Percentiles rank a stretch among this genome's conserved stretches.
These are phyloP conservation scores for Aethina tumida DNA, from an alignment of 1,140 invertebrate species.

Conservation along the genomic window DNA sequence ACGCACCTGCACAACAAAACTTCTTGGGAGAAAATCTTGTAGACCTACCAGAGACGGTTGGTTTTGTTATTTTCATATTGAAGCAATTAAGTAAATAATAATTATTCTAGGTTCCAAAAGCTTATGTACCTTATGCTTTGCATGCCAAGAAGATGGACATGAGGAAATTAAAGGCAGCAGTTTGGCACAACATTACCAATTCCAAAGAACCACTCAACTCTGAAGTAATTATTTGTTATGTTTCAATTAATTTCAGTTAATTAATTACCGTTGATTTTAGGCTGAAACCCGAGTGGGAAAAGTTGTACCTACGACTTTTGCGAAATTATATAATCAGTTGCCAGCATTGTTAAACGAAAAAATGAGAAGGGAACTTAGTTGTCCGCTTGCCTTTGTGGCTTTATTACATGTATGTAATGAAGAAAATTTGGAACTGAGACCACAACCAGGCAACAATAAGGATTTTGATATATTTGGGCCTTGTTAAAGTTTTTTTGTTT, in stretches of 20 bases:
- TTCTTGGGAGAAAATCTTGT: conserved; percentile 46
- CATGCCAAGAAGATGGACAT: conserved; percentile 73
- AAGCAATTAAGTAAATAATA: not conserved
- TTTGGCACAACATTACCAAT: conserved; percentile 49
- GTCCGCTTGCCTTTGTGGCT: conserved; percentile 64
- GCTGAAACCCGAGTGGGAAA: not conserved
- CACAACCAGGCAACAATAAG: not conserved
- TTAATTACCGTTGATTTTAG: conserved; percentile 1
- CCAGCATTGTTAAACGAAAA: conserved; percentile 47
- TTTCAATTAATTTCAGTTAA: no score
- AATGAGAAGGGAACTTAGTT: conserved; percentile 61
- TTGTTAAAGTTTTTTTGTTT: no score
- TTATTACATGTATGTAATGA: conserved; percentile 74
- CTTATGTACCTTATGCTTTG: conserved; percentile 62
- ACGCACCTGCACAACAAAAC: conserved; percentile 29
- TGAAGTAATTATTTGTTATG: no score
- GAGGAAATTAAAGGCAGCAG: conserved; percentile 59
- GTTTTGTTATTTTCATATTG: conserved; percentile 10
- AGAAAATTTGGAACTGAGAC: conserved; percentile 36
- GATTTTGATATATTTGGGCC: conserved; percentile 12
- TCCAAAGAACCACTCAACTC: no score
- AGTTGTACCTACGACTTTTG: conserved; percentile 36
- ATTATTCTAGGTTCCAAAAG: conserved; percentile 46
- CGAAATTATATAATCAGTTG: conserved; percentile 46
- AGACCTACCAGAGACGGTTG: conserved; percentile 41